Evolutionary conservation across 2,113 vertebrate species (phyloP), one percentile per base, ranked within the genome.

Genomic region (Lampris megalopsis): DNA sequence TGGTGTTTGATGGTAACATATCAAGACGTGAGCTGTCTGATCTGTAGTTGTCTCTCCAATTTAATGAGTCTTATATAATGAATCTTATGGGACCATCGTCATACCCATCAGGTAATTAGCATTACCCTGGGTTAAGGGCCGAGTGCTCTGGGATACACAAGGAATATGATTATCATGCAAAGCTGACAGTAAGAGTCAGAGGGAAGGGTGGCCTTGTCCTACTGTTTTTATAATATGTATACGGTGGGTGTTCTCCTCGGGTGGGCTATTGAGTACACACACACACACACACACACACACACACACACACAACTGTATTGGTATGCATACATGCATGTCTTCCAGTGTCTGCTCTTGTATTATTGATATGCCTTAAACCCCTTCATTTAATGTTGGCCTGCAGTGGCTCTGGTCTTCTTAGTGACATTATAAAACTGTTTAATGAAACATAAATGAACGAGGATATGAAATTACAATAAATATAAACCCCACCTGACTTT

Each of bases 401-500:
- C 38, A 13, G 56, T 59, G 68, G 70, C 24, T 24, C 24, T 24
- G 24, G 24, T 24, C 24, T 24, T 24, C 24, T 24, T 24, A 0
- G 24, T 24, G 24, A 75, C 70, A 81, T 91, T 80, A 86, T 90
- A 60, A 92, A 90, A 68, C 54, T 78, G 72, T 89, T 89, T 87
- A 89, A 92, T 92, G 79, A 92, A 92, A 89, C 81, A 88, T 83
- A 85, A 79, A 89, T 67, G 56, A 63, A 86, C 73, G 60, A 64
- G 74, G 63, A 24, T 24, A 24, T 71, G 61, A 81, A 86, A 86
- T 85, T 88, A 86, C 82, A 82, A 84, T 80, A 77, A 75, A 84
- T 80, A 77, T 73, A 77, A 79, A 75, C 77, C 54, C 68, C 82
- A 54, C 79, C 77, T 69, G 82, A 83, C 85, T 88, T 82, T 80